Evolutionary conservation across 2,113 vertebrate species (phyloP).

Genomic region (Mesocricetus auratus): DNA sequence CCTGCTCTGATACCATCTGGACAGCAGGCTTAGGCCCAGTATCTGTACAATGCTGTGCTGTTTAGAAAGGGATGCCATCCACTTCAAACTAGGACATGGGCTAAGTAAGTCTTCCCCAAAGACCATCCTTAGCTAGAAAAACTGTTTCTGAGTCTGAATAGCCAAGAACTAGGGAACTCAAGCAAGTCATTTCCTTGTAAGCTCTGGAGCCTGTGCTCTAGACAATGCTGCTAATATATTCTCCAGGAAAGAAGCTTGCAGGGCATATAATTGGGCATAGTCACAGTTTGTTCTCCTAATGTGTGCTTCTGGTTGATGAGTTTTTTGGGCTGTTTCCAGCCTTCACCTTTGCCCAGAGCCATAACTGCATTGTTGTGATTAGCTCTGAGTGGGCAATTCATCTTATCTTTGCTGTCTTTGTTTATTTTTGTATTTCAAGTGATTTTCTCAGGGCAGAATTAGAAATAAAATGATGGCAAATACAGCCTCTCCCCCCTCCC

Average conservation of each 20-base stretch:
- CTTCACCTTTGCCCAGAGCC: background rate
- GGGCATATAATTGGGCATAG: background rate
- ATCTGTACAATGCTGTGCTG: background rate
- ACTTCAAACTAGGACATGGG: background rate
- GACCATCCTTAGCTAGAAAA: background rate
- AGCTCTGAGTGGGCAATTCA: background rate
- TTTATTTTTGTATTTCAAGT: conserved; percentile 59
- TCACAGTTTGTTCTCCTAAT: background rate
- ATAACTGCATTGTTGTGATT: background rate
- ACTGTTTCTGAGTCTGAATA: conserved; percentile 8
- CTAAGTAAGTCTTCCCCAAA: background rate
- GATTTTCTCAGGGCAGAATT: conserved; percentile 17
- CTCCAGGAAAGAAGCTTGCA: conserved; percentile 12
- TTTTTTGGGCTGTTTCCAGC: background rate
- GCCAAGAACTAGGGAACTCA: too few relatives aligned
- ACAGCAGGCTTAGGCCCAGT: background rate
- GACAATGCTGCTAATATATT: background rate
- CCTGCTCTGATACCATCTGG: background rate
- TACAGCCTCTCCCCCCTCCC: background rate
- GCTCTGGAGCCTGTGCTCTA: background rate
- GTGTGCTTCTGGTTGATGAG: background rate
- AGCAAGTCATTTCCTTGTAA: background rate
- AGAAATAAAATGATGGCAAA: conserved; percentile 16
- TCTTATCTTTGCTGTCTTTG: conserved; percentile 3
- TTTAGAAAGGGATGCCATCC: background rate